Base-by-base conservation (phyloP, 2,113 vertebrate genomes). In the Lepus europaeus region DNA sequence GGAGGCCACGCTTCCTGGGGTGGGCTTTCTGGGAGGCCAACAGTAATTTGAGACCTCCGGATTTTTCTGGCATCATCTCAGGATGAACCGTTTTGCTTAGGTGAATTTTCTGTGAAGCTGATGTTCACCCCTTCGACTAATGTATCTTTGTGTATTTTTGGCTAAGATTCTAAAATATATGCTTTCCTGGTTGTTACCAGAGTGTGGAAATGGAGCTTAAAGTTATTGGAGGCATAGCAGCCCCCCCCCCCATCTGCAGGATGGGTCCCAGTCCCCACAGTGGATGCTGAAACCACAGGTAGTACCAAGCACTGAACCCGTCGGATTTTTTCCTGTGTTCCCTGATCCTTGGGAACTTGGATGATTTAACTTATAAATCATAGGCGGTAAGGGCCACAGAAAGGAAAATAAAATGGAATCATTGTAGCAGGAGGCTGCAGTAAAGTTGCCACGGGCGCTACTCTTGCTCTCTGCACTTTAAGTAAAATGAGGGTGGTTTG, bases 1-100 rank as follows among this genome's bases (percentile, higher is more conserved):
- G 16, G 72, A 29, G 8, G n/a, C 66, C 6, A 0, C 0, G 3
- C 19, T 76, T 27, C 81, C 70, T 10, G 16, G 14, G 7, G n/a
- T 13, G 20, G 61, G 56, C 59, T 69, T 79, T 33, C 49, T 73
- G 82, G 83, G 29, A 59, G 59, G 11, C 12, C 39, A 51, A 23
- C 49, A 33, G 22, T 39, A 12, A 39, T 73, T 49, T 10, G 70
- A 86, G 70, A 77, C 7, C 20, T 90, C 31, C 27, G 22, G 64
- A 56, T 56, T 59, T 86, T 63, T 85, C 76, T 77, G 70, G 23
- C 29, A 36, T 73, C 36, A 19, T 78, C 77, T 25, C 10, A 87
- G 11, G 63, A 70, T 19, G 33, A 17, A 25, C 36, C 1, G 2
- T n/a, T 76, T 93, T 36, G n/a, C 45, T 39, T 33, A 36, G n/a